Base-by-base conservation (phyloP, 1,140 invertebrate species). In the Diabrotica undecimpunctata region DNA sequence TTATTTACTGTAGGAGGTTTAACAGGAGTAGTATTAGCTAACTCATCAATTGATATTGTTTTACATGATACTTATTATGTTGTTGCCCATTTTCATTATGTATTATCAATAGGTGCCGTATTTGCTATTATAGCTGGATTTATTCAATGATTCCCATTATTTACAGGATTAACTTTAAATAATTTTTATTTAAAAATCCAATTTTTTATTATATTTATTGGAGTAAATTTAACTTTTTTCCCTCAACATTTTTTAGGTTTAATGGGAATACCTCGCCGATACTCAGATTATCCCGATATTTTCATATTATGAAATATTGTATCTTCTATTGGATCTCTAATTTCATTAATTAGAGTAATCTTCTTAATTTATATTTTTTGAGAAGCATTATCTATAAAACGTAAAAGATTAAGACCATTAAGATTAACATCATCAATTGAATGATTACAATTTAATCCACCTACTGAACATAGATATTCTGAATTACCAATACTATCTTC, bases 61-160 rank as follows among this genome's bases (percentile, higher is more conserved):
- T 65, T 90, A 36, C 87, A 90, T 82, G 87, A 90, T 77, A 90
- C 87, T 25, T 91, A 90, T 78, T 91, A 89, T 84, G 87, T 90
- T 54, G 87, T 90, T 59, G 86, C 85, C 56, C 88, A 91, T 79
- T 91, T 91, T 76, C 88, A 91, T 78, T 90, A 87, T 80, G 83
- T 86, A 55, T 68, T 87, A 72, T 86, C 84, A 13, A 86, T 87
- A 80, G 85, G 85, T 71, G 85, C 87, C 9, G 84, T 90, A 75
- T 90, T 90, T 83, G 82, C 85, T 57, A 87, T 89, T 83, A 82
- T 90, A 80, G 83, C 76, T 59, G 86, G 86, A 69, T 82, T 90
- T 80, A 80, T 84, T 78, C 79, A 85, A 70, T 91, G 87, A 84
- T 89, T 81, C 54, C 83, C 85, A 13, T 73, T 88, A 81, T 82